Conservation (phyloP, 2,113 vertebrate species). For the Gyps fulvus region DNA sequence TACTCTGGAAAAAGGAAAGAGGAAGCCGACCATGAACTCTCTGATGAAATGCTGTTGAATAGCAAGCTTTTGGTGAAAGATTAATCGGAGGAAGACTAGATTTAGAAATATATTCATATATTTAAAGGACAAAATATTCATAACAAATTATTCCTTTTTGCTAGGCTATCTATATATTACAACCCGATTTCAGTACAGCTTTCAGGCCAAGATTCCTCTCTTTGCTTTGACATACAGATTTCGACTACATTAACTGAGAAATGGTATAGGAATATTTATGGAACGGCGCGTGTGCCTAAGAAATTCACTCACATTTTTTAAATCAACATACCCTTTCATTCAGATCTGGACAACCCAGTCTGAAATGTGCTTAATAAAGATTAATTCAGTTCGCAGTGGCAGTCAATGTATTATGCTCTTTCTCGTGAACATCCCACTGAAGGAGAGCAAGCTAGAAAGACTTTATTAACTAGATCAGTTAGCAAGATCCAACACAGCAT, state of each 20-base stretch:
- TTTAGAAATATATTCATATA: background rate
- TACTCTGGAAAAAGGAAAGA: background rate
- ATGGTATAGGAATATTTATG: background rate
- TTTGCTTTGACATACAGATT: background rate
- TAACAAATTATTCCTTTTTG: background rate
- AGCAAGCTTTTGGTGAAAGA: background rate
- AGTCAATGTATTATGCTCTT: background rate
- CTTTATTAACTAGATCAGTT: background rate
- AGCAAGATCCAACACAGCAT: background rate
- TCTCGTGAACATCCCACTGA: background rate
- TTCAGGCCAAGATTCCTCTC: background rate
- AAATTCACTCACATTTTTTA: background rate
- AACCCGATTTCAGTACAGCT: background rate
- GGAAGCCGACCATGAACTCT: background rate
- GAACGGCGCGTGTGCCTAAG: background rate
- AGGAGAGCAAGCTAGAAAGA: background rate
- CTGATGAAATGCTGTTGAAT: background rate
- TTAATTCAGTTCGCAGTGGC: background rate
- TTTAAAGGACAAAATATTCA: background rate
- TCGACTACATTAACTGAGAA: background rate
- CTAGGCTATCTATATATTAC: background rate
- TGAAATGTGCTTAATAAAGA: background rate
- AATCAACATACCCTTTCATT: background rate
- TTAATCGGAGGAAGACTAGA: background rate
- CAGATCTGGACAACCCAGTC: background rate